Evolutionary conservation across 2,888 invertebrate species (phyloP), one percentile per base, ranked within the genome.

Genomic region (Ectobius pallidus): DNA sequence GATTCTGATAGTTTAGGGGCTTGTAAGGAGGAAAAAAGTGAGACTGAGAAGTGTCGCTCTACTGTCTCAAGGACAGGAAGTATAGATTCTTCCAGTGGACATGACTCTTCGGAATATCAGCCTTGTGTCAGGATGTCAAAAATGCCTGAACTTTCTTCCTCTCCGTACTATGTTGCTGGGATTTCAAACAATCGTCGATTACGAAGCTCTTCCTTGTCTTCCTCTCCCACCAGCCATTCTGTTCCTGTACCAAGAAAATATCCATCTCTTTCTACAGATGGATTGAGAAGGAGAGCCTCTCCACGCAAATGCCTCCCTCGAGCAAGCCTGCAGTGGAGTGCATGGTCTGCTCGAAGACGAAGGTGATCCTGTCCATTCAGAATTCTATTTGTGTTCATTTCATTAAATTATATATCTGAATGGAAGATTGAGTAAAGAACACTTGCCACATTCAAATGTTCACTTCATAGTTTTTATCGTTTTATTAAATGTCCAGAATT

Each of bases 171-270:
- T 25, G 49, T 49, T 44, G 65, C 65, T n/a, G 67, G 39, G 18
- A 52, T 68, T 42, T 44, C 32, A 9, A 72, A 72, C 44, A 70
- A 63, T 67, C 69, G 74, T 42, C 44, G 72, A 67, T 61, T 74
- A 3, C 72, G 74, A 58, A 74, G 74, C 67, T 69, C 74, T n/a
- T 70, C 74, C 11, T 63, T 63, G 58, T 70, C 73, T 49, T 73
- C 67, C 32, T 68, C 70, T 22, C 18, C 49, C 14, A 44, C 42
- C 52, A 49, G 18, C 27, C 27, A 65, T 39, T 55, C 67, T 44
- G 30, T 65, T 46, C 46, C 65, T 65, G 22, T 65, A 34, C 44
- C 22, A n/a, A 65, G 39, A 46, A 65, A 22, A n/a, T 22, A 34
- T 46, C 18, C 22, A n/a, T 25, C 46, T 11, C 30, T 65, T 18